Evolutionary conservation across 1,140 invertebrate species (phyloP).

Genomic region (Drosophila pruinosa): DNA sequence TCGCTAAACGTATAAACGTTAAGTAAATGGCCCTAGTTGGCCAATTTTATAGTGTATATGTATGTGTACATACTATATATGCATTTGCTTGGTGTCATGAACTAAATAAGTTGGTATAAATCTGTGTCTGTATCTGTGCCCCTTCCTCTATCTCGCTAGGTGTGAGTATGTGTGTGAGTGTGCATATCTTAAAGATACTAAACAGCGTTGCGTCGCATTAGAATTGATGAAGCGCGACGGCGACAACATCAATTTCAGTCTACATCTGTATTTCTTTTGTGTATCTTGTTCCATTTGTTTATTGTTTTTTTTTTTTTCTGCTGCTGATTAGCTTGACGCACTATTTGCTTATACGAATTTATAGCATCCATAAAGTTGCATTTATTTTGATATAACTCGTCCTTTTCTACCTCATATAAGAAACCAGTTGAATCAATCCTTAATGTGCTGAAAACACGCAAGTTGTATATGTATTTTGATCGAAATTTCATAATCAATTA

Average conservation of each 20-base stretch:
- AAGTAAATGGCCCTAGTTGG: slow-evolving; percentile 28
- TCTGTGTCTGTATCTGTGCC: not conserved
- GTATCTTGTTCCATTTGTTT: slow-evolving; percentile 52
- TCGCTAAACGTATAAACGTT: slow-evolving; percentile 27
- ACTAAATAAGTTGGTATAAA: slow-evolving; percentile 52
- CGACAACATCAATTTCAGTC: slow-evolving; percentile 49
- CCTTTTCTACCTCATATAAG: not conserved
- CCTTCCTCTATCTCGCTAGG: not conserved
- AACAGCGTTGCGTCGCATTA: slow-evolving; percentile 29
- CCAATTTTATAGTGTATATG: slow-evolving; percentile 28
- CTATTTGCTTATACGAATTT: not conserved
- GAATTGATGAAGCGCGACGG: slow-evolving; percentile 53
- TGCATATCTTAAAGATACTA: slow-evolving; percentile 46
- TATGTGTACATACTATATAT: not conserved
- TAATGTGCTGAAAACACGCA: not conserved
- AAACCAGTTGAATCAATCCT: not conserved
- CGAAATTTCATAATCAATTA: not conserved
- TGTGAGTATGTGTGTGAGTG: slow-evolving; percentile 14
- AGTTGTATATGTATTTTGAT: not conserved
- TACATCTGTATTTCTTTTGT: slow-evolving; percentile 38
- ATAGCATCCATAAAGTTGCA: not conserved
- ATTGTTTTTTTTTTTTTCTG: slow-evolving; percentile 31
- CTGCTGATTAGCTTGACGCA: slow-evolving; percentile 45
- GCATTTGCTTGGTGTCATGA: not conserved
- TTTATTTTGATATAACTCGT: not conserved